A percentile compares a stretch with the other conserved stretches of the same genome.
Evolutionary conservation across 2,888 invertebrate genomes (phyloP).

Genomic region (Pollenia angustigena): DNA sequence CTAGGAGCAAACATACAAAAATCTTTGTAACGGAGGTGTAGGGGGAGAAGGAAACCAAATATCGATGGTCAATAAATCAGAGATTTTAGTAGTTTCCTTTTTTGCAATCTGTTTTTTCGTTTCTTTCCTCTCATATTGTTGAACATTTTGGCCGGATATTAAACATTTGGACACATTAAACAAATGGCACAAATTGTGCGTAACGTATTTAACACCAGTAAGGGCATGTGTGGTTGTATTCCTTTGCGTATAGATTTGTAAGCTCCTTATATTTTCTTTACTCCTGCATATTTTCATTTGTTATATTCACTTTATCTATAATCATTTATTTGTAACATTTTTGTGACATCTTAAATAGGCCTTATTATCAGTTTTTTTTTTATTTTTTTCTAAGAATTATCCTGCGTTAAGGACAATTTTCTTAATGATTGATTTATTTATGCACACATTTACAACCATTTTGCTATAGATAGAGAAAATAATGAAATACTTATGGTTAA

Average conservation of each 20-base stretch:
- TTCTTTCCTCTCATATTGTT: conserved; percentile 11
- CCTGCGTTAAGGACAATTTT: conserved; percentile 28
- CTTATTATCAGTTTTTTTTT: conserved; percentile 55
- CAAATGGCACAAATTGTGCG: conserved; percentile 48
- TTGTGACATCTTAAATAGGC: conserved; percentile 66
- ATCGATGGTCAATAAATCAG: conserved; percentile 66
- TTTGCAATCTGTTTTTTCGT: neutral
- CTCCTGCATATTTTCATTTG: neutral
- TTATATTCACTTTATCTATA: conserved; percentile 34
- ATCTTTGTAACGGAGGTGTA: neutral
- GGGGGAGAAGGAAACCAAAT: conserved; percentile 28
- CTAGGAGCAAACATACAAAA: neutral
- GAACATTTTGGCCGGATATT: conserved; percentile 52
- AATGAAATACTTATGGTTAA: neutral
- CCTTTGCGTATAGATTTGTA: neutral
- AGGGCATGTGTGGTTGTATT: neutral
- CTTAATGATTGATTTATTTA: conserved; percentile 66
- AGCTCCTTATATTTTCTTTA: conserved; percentile 4
- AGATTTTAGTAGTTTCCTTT: conserved; percentile 47
- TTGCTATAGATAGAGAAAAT: neutral
- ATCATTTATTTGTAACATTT: conserved; percentile 48
- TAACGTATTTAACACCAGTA: conserved; percentile 10
- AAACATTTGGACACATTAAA: conserved; percentile 60
- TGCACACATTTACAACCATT: conserved; percentile 16
- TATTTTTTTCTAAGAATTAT: conserved; percentile 17